These are phyloP conservation scores for Yponomeuta cagnagella DNA, from an alignment of 2,888 invertebrate genomes.

Conservation along the genomic window DNA sequence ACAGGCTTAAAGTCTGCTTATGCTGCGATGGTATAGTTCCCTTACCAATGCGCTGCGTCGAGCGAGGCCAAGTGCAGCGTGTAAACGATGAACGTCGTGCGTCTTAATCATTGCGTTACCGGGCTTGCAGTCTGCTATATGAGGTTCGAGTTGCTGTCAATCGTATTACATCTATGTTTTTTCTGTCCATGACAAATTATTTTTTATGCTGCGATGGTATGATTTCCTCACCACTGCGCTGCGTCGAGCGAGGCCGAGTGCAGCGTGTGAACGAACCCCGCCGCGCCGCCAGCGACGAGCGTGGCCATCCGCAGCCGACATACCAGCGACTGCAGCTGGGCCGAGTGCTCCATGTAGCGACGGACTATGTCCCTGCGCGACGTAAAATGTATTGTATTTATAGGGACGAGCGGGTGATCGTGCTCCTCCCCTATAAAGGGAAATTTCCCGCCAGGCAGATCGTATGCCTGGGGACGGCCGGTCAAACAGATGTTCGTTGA, in stretches of 20 bases:
- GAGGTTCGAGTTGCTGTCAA: too few species aligned
- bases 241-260: slow-evolving; percentile 53
- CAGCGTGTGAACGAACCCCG: slow-evolving; percentile 58
- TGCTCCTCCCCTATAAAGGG: too few species aligned
- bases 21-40: not conserved
- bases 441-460: too few species aligned
- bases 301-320: slow-evolving; percentile 81
- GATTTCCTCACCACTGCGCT: slow-evolving; percentile 54
- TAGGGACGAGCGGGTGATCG: too few species aligned
- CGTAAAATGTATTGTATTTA: not conserved
- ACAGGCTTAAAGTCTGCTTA: too few species aligned
- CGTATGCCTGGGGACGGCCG: too few species aligned
- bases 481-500: too few species aligned
- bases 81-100: slow-evolving; percentile 42
- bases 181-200: too few species aligned
- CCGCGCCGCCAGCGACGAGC: slow-evolving; percentile 76
- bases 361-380: slow-evolving; percentile 78
- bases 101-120: too few species aligned
- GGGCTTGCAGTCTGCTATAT: too few species aligned
- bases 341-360: slow-evolving; percentile 84
- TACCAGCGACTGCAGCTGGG: slow-evolving; percentile 82
- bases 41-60: slow-evolving; percentile 65
- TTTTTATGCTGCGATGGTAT: not conserved
- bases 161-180: too few species aligned
- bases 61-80: slow-evolving; percentile 50